Base-by-base conservation (phyloP, 2,888 invertebrate genomes). In the Notodonta ziczac region DNA sequence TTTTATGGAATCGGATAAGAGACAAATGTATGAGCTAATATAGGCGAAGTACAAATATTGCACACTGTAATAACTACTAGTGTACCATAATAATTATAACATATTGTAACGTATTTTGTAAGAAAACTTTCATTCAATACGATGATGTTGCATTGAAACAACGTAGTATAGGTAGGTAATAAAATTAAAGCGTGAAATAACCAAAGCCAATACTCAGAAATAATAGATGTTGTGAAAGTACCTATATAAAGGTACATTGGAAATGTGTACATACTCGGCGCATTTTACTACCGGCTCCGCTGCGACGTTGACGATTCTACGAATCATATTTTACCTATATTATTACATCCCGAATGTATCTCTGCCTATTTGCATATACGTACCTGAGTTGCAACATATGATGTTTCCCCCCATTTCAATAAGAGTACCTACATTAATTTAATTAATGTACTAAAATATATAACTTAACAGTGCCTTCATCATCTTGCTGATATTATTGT, bases 121-220 rank as follows among this genome's bases (percentile, higher is more conserved):
- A 67, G 66, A 62, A 67, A 67, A 60, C 72, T 60, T 74, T 72
- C 68, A 70, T 78, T 69, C 72, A 73, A 74, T 72, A 69, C 67
- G 72, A 73, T 76, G 76, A 77, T 79, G 73, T 81, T 77, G 74
- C 74, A 73, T 65, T 73, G 75, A 73, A 78, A 77, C 69, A 66
- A 72, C 71, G 72, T 77, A 74, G 72, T 69, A 68, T 82, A 82
- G 79, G 80, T 84, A 82, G 76, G 84, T 82, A 82, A 88, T 87
- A 88, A 87, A 88, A 84, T 84, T 85, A 82, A 76, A 85, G 84
- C 84, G 84, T 88, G 85, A 87, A 88, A 88, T 86, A 85, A 85
- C 86, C 83, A 84, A 85, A 84, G 81, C 83, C 81, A 87, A 87
- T 88, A 88, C 88, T 87, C 88, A 83, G 79, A 86, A 84, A 80